Base-by-base conservation (phyloP, 2,797 vertebrate species). In the Apogon talboti region DNA sequence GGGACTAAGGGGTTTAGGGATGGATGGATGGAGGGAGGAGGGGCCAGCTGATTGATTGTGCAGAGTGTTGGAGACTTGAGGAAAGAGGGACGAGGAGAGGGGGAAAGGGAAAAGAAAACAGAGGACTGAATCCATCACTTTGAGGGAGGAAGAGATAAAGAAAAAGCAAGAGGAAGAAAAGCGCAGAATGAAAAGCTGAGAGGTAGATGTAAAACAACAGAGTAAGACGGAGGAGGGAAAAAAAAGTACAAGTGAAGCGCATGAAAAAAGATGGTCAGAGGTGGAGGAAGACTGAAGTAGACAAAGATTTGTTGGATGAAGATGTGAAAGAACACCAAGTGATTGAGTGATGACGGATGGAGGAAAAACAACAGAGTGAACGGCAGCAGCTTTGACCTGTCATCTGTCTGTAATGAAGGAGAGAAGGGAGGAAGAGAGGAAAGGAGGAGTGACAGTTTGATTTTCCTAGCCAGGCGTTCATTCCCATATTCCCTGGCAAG, bases 91-190 rank as follows among this genome's bases (percentile, higher is more conserved):
- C 76, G 78, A 85, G 66, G 64, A 82, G 77, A 79, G 81, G 81
- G 68, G 84, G 56, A 81, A 66, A 82, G 75, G 72, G 86, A 92
- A 86, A 84, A 79, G 76, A 88, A 95, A 95, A 91, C 86, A 94
- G 91, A 92, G 85, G 90, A 91, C 90, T 91, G 94, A 92, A 95
- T 95, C 94, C 92, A 95, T 96, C 94, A 94, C 80, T 90, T 91
- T 82, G 87, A 53, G 58, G 42, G 35, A 71, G 57, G 56, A 79
- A 69, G 35, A 66, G 33, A 38, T 40, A 12, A 18, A 45, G 28
- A 45, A 57, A 35, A 44, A 57, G 24, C 24, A 28, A 28, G 24
- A 28, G 24, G 24, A 28, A 28, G 24, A 28, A 21, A 21, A 21
- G 15, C 10, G 19, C n/a, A 30, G 28, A 18, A 35, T 35, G 19